Evolutionary conservation across 2,113 vertebrate genomes (phyloP), one percentile per base, ranked within the genome.

Genomic region (Nothocercus julius): DNA sequence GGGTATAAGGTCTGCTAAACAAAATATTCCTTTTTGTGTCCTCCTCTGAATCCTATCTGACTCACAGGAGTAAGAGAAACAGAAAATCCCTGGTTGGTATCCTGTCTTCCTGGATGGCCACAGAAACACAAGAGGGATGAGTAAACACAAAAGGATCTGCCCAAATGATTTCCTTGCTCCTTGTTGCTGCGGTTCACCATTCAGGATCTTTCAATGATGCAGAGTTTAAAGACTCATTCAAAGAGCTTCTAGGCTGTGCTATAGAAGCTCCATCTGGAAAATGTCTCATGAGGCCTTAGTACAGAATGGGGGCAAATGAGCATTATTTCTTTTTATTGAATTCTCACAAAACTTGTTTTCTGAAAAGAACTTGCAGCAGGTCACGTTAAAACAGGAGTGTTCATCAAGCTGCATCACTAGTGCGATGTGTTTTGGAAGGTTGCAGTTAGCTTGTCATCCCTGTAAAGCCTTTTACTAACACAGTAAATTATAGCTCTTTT

Each of bases 201-300:
- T 85, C 40, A 77, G 36, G 77, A 90, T 88, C 72, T 75, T 84
- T 40, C 34, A 34, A 1, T 59, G 90, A 76, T 79, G 32, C 78
- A 76, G 83, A 44, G 76, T 95, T 82, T 64, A 93, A 87, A 92
- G 87, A 82, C 73, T 93, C 82, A 90, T 94, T 95, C 90, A 95
- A 92, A 95, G 81, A 66, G 40, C 69, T 92, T 93, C 74, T 80
- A 76, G 88, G 66, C 85, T 69, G 42, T 25, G 56, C 77, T 69
- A 27, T 64, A 27, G 19, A 61, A 81, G 56, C 82, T 96, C 94
- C 87, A 93, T 95, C 90, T 94, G 94, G 90, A 93, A 92, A 49
- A 66, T 72, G 66, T 73, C 93, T 96, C 88, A 36, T 72, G 90
- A 89, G 92, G 66, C 70, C 40, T 49, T 6, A 42, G 85, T 94